Base-by-base conservation (phyloP, 2,113 vertebrate species). In the Mohoua ochrocephala region DNA sequence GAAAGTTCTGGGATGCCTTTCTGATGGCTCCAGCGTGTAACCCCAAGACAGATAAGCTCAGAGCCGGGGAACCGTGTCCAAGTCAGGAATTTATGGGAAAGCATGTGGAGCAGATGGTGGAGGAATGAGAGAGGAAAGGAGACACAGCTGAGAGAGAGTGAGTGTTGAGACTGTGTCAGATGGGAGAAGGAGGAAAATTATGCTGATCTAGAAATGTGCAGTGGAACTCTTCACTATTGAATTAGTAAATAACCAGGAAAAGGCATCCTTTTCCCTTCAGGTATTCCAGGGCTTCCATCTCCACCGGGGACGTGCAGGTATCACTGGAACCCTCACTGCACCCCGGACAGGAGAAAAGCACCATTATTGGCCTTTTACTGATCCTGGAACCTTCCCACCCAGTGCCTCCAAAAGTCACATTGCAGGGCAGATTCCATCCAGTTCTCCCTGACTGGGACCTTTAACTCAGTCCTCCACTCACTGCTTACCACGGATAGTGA, bases 161-260 rank as follows among this genome's bases (percentile, higher is more conserved):
- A 96, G 84, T 94, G 96, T 95, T 95, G 96, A 91, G 95, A 89
- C 81, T 89, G 91, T 89, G 94, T 97, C 95, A 97, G 95, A 95
- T 96, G 95, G 95, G 87, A 96, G 95, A 82, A 95, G 81, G 89
- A 94, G 84, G 93, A 41, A 93, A 95, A 95, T 93, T 89, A 85
- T 87, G 94, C 91, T 96, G 91, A 96, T 89, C 91, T 96, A 90
- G 93, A 97, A 96, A 93, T 74, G 89, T 80, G 61, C 91, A 87
- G 54, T 88, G 84, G 65, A 91, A 67, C 54, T 95, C 74, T 85
- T 80, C 57, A 28, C 50, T 59, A 13, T 0, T 17, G 71, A 82
- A 53, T 65, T 39, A 69, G 87, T 89, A 85, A 91, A 91, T 93
- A 90, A 59, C 8, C 20, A 89, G 50, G 67, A 31, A 90, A 76